phyloP scores from a whole-genome alignment of 2,888 invertebrate genomes.

The Ophion obscuratus region DNA sequence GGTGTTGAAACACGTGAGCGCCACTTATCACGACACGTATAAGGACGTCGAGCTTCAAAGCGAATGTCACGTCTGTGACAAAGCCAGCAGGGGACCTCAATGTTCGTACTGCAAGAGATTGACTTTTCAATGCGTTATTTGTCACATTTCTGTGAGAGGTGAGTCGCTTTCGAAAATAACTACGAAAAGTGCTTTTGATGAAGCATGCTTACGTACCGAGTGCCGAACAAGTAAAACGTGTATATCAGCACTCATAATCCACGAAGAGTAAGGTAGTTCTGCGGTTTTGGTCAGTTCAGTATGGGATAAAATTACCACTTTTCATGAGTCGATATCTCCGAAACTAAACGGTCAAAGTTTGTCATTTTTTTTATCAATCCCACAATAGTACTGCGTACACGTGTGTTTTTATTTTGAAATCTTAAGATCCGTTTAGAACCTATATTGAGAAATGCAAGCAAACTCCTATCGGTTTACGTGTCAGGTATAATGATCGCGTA shows the following conservation, averaged over 20 bases:
- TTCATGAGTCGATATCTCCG: too few relatives aligned
- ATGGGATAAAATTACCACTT: too few relatives aligned
- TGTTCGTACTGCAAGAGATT: slow-evolving; percentile 90
- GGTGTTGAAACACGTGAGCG: slow-evolving; percentile 87
- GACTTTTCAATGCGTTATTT: slow-evolving; percentile 92
- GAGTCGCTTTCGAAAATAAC: slow-evolving; percentile 54
- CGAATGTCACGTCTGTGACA: slow-evolving; percentile 90
- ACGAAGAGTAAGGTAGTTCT: background rate
- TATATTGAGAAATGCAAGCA: too few relatives aligned
- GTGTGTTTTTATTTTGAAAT: too few relatives aligned
- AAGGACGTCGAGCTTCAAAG: slow-evolving; percentile 90
- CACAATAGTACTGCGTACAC: too few relatives aligned
- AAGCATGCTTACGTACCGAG: background rate
- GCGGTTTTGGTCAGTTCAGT: too few relatives aligned
- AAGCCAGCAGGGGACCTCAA: slow-evolving; percentile 88
- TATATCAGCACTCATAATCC: background rate
- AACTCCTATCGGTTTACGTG: too few relatives aligned
- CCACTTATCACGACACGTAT: slow-evolving; percentile 84
- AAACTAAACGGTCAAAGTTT: too few relatives aligned
- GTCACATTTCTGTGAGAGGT: slow-evolving; percentile 94
- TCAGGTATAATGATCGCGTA: too few relatives aligned
- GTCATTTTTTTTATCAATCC: too few relatives aligned
- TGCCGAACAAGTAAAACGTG: too few relatives aligned
- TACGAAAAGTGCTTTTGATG: background rate
- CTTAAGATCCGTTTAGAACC: too few relatives aligned